phyloP scores from a whole-genome alignment of 2,113 vertebrate species.

The Cromileptes altivelis region DNA sequence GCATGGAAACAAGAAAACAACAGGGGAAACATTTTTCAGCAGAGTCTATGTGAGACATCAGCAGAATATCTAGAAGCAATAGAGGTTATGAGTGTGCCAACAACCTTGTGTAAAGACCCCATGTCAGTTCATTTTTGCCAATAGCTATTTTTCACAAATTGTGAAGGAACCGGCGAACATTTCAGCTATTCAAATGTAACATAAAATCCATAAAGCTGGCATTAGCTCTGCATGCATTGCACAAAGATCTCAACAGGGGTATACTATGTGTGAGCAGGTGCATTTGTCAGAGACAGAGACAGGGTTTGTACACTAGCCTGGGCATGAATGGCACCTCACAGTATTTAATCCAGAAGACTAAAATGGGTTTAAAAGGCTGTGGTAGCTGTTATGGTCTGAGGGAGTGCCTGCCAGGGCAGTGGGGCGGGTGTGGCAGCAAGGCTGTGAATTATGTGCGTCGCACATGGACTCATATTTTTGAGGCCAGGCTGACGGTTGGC shows the following conservation, averaged over 20 bases:
- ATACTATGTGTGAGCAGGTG: constrained; percentile 35
- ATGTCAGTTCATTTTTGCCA: constrained; percentile 38
- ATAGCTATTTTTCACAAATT: constrained; percentile 47
- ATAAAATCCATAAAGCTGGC: constrained; percentile 61
- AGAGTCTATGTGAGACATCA: constrained; percentile 14
- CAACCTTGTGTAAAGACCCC: constrained; percentile 11
- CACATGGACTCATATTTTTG: constrained; percentile 79
- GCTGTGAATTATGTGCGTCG: constrained; percentile 74
- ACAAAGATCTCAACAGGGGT: constrained; percentile 40
- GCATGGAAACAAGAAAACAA: constrained; percentile 40
- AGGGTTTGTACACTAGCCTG: constrained; percentile 45
- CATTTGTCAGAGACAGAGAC: constrained; percentile 55
- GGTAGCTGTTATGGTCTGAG: constrained; percentile 62
- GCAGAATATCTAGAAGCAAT: constrained; percentile 2
- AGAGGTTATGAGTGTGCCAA: constrained; percentile 18
- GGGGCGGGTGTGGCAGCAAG: constrained; percentile 48
- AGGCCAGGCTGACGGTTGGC: constrained; percentile 69
- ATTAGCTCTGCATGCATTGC: constrained; percentile 52
- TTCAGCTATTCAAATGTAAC: constrained; percentile 42
- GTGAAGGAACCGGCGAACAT: constrained; percentile 19
- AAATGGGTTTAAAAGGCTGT: constrained; percentile 63
- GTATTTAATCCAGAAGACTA: constrained; percentile 65
- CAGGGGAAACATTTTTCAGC: constrained; percentile 15
- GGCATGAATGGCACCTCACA: constrained; percentile 58
- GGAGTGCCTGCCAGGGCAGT: constrained; percentile 60